Evolutionary conservation across 2,113 vertebrate genomes (phyloP), one percentile per base, ranked within the genome.

Genomic region (Urocolius indicus): DNA sequence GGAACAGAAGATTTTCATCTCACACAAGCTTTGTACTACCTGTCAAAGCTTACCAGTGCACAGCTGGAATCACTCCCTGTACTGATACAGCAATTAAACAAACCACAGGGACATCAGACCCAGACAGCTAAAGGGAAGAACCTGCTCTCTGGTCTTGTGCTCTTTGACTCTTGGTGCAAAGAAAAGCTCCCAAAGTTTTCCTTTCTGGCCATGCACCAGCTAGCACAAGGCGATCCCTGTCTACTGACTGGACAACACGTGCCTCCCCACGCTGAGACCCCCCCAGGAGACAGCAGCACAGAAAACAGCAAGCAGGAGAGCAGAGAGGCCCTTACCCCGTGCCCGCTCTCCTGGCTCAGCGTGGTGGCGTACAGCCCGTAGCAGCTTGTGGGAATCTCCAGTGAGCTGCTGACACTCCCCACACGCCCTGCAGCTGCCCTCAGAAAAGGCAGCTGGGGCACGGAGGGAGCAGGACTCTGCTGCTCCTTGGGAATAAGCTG

Each of bases 341-440:
- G 61, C 29, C 61, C 43, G 66, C 22, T 78, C 43, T 84, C 81
- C 61, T 45, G 77, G 65, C 66, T 43, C 78, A 16, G 29, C 0
- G 4, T 1, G 1, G 72, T 58, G 18, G 18, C 0, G 0, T 5
- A 14, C 0, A 2, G 38, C 45, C 71, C 27, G 0, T 2, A 48
- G 65, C 83, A 73, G 43, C 21, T 66, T 36, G 5, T 1, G 0
- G 69, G 41, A 4, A 14, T 59, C 74, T 93, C 92, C 74, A 43
- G 24, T 0, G 2, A 7, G n/a, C 32, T 63, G 57, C 32, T 0
- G 1, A 34, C 6, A 26, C 23, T 90, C 67, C 71, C 15, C 0
- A 78, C 67, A 18, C 1, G 3, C 18, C 16, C 87, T 24, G 32
- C 51, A 54, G 90, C 22, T 4, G 45, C 61, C 36, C 71, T 49